Conservation (phyloP, 2,797 vertebrate species). For the Dermochelys coriacea region DNA sequence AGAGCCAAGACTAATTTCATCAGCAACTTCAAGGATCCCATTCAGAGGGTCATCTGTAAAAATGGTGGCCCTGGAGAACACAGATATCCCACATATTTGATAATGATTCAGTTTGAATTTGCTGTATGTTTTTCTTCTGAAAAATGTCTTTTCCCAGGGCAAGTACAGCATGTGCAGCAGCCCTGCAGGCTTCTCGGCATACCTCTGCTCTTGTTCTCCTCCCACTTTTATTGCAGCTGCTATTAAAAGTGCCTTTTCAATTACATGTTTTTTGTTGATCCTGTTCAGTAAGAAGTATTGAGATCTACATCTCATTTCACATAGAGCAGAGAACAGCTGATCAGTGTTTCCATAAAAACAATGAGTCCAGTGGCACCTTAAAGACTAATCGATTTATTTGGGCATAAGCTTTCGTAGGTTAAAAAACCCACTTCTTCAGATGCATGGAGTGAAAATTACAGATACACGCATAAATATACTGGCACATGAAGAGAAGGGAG, state of each 20-base stretch:
- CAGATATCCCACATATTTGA: conserved; percentile 11
- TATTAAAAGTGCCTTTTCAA: background rate
- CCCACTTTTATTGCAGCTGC: background rate
- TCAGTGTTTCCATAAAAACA: background rate
- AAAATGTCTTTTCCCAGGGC: conserved; percentile 1
- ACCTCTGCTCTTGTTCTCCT: background rate
- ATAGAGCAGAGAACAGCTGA: rapidly evolving
- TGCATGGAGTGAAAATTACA: too few relatives aligned
- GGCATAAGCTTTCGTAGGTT: too few relatives aligned
- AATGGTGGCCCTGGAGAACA: background rate
- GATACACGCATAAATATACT: too few relatives aligned
- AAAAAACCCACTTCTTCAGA: too few relatives aligned
- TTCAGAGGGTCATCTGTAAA: conserved; percentile 13
- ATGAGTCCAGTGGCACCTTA: too few relatives aligned
- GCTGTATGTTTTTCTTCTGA: background rate
- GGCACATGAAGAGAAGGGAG: too few relatives aligned
- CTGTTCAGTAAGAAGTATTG: background rate
- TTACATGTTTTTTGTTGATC: background rate
- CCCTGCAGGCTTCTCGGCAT: rapidly evolving
- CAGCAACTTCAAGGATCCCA: conserved; percentile 20
- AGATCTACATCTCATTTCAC: background rate
- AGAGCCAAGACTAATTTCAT: conserved; percentile 46
- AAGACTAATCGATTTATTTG: too few relatives aligned
- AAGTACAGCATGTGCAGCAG: background rate
- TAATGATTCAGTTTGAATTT: background rate